Evolutionary conservation across 2,888 invertebrate genomes (phyloP), one percentile per base, ranked within the genome.

Genomic region (Sarcophaga rosellei): DNA sequence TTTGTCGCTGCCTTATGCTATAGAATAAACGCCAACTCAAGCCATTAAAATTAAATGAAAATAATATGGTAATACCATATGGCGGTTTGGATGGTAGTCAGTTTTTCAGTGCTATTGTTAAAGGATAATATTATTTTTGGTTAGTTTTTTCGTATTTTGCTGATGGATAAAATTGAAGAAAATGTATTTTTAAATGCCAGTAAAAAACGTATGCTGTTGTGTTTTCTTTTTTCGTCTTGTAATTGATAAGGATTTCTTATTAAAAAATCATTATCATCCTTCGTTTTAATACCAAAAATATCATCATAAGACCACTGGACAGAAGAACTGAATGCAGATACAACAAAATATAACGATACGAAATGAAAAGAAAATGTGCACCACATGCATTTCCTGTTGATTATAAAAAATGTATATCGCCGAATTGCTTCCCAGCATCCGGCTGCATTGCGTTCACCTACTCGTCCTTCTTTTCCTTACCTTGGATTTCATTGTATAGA

Each of bases 231-330:
- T 57, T 68, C 21, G 0, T 35, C 72, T 66, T 77, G 62, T 77
- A 82, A 77, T 82, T 77, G 77, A 77, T 77, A 82, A 82, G 72
- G 77, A 82, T 77, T 82, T 77, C 77, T 73, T 77, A 82, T 77
- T 73, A 82, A 77, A 72, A 82, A 77, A 82, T 82, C 72, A 77
- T 82, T 82, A 82, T 82, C 10, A 82, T 82, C 10, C 35, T 35
- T 35, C 0, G 8, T 35, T 35, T 35, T 35, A 1, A 8, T 35
- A 35, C 35, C 35, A 35, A 10, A 35, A 35, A 10, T 10, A 35
- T 10, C 8, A 35, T 10, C 8, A 35, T 35, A 35, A 35, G 35
- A 35, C 35, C 10, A 10, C 35, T 35, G 35, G 35, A 3, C 35
- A 35, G 35, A 35, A 35, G 35, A 35, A 35, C 35, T 35, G 6